Base-by-base conservation (phyloP, 1,140 invertebrate species). In the Drosophila nebulosa region DNA sequence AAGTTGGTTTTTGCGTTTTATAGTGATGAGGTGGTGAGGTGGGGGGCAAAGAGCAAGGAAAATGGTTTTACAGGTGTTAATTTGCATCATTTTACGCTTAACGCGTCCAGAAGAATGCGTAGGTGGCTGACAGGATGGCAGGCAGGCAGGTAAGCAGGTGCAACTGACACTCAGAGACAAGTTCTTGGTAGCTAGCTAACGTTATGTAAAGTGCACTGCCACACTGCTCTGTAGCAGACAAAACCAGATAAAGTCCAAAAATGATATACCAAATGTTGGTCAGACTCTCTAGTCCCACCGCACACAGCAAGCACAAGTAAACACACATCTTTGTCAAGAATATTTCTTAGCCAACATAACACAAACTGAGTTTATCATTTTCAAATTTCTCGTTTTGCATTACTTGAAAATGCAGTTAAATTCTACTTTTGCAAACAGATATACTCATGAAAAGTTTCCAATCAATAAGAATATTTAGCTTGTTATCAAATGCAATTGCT, bases 21-120 rank as follows among this genome's bases (percentile, higher is more conserved):
- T 10, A 12, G 5, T 5, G 26, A 9, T 16, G 7, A 6, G 14
- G 18, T 21, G 14, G 56, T 1, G 50, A 10, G 35, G 9, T 0
- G 14, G 10, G 12, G 5, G 9, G n/a, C 35, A 56, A 10, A 42
- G 52, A 18, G 14, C 32, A 64, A 75, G 71, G 73, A 46, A 46
- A 46, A 46, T 3, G 39, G 69, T 75, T 59, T 67, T 72, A 59
- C 73, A 67, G 59, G 69, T 75, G 58, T 69, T 75, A 76, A 76
- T 76, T 76, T 76, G 74, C 74, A 76, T 76, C 74, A 73, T 77
- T 77, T 77, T 74, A 77, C 74, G 74, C 74, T 77, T 77, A 77
- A 77, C 74, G 70, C 74, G 64, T 62, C 56, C 51, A 46, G 36
- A n/a, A 46, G 39, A 21, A 18, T 21, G 9, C 18, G 39, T 46